Base-by-base conservation (phyloP, 1,140 invertebrate genomes). In the Nymphalis io region DNA sequence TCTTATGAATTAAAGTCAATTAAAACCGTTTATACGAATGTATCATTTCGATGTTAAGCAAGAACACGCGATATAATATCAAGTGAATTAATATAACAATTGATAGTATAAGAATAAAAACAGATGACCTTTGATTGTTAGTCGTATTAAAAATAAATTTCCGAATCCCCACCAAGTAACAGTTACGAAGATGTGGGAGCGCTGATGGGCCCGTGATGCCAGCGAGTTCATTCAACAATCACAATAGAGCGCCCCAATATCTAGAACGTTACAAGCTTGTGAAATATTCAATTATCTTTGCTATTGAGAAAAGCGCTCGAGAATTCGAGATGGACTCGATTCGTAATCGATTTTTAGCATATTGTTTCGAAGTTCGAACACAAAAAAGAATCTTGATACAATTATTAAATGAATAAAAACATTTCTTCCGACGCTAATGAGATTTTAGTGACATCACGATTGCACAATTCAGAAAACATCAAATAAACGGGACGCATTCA, bases 211-310 rank as follows among this genome's bases (percentile, higher is more conserved):
- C 46, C 21, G 59, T 68, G 61, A 75, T 61, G 60, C 40, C 58
- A 18, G 23, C 27, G 57, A 59, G 27, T 38, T 55, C 48, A 63
- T 65, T 65, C 57, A 66, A 48, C 44, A 55, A 57, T 44, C 51
- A 69, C 66, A 60, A 66, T 75, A 59, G 69, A 21, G 57, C 40
- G 62, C 38, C 40, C 57, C 33, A 60, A 68, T 60, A 60, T n/a
- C 64, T 39, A 70, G 59, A 69, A 38, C 59, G 23, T 62, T 73
- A 66, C 59, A 57, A 61, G 71, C 42, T 68, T 64, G 44, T 72
- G 68, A 75, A 75, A 75, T 69, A 72, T 65, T 65, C 65, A 68
- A 68, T 75, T 72, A 75, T 64, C 70, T 69, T 44, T 59, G 55
- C 60, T 51, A 65, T 75, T 70, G 27, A 64, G 44, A 51, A 70